Conservation (phyloP, 1,140 invertebrate genomes). For the Nixonia krombeini region DNA sequence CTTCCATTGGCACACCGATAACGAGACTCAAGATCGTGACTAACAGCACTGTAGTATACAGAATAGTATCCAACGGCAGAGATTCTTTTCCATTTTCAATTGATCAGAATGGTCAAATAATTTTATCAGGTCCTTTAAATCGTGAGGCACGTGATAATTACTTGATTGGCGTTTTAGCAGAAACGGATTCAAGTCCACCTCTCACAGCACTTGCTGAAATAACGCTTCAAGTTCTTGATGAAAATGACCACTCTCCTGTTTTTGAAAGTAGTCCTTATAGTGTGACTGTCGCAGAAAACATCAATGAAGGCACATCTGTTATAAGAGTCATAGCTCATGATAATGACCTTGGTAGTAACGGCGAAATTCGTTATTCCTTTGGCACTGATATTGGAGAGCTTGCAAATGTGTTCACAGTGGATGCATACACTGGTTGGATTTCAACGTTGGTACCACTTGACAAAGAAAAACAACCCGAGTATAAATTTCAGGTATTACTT, state of each 20-base stretch:
- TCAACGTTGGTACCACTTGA: conserved; percentile 82
- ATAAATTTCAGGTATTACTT: conserved; percentile 76
- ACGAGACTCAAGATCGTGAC: conserved; percentile 76
- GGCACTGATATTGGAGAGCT: conserved; percentile 74
- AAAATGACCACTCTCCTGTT: conserved; percentile 90
- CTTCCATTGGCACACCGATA: conserved; percentile 77
- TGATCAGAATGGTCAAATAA: conserved; percentile 81
- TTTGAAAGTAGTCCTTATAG: conserved; percentile 89
- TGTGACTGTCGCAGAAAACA: conserved; percentile 85
- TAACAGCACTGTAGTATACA: conserved; percentile 75
- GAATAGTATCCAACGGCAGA: conserved; percentile 78
- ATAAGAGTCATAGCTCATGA: conserved; percentile 87
- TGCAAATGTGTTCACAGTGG: conserved; percentile 84
- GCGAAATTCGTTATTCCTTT: conserved; percentile 86
- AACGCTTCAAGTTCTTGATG: conserved; percentile 86
- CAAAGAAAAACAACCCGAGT: conserved; percentile 82
- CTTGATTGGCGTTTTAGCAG: conserved; percentile 84
- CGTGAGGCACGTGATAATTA: conserved; percentile 82
- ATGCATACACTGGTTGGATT: conserved; percentile 89
- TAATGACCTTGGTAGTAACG: conserved; percentile 86
- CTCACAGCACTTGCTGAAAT: conserved; percentile 83
- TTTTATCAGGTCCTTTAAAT: conserved; percentile 81
- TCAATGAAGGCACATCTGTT: conserved; percentile 82
- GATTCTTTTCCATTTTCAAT: conserved; percentile 80
- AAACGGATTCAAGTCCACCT: conserved; percentile 83